Evolutionary conservation across 1,140 invertebrate species (phyloP).

Genomic region (Drosophila insularis): DNA sequence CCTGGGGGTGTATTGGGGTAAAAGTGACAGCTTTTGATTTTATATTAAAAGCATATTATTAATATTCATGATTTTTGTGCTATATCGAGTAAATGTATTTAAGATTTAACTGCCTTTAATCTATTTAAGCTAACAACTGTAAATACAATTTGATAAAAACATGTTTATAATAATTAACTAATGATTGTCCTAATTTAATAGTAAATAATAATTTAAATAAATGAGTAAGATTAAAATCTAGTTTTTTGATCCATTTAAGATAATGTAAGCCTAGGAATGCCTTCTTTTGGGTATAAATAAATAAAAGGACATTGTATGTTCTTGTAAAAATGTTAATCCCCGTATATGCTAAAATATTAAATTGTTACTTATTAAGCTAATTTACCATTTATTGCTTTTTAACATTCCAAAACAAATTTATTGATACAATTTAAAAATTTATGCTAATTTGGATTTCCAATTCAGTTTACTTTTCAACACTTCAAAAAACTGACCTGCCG

Average conservation of each 20-base stretch:
- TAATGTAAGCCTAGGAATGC: too few species aligned
- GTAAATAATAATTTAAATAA: too few species aligned
- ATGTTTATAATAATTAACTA: too few species aligned
- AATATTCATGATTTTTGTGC: background rate
- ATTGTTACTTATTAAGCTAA: background rate
- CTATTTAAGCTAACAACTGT: too few species aligned
- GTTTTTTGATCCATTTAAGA: too few species aligned
- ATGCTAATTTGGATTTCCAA: conserved; percentile 48
- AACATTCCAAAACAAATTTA: conserved; percentile 12
- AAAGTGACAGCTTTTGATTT: conserved; percentile 5
- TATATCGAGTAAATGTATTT: background rate
- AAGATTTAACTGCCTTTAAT: too few species aligned
- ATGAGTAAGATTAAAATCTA: too few species aligned
- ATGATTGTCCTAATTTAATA: too few species aligned
- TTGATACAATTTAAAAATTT: conserved; percentile 27
- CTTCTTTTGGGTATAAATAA: too few species aligned
- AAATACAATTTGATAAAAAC: too few species aligned
- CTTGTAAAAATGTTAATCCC: background rate
- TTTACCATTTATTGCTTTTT: background rate
- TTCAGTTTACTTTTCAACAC: conserved; percentile 49
- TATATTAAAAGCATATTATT: background rate
- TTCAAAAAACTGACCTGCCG: conserved; percentile 59
- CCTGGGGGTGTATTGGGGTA: background rate
- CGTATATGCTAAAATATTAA: background rate
- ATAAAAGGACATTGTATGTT: too few species aligned